These are phyloP conservation scores for Apaloderma vittatum DNA, from an alignment of 2,113 vertebrate genomes.

Conservation along the genomic window DNA sequence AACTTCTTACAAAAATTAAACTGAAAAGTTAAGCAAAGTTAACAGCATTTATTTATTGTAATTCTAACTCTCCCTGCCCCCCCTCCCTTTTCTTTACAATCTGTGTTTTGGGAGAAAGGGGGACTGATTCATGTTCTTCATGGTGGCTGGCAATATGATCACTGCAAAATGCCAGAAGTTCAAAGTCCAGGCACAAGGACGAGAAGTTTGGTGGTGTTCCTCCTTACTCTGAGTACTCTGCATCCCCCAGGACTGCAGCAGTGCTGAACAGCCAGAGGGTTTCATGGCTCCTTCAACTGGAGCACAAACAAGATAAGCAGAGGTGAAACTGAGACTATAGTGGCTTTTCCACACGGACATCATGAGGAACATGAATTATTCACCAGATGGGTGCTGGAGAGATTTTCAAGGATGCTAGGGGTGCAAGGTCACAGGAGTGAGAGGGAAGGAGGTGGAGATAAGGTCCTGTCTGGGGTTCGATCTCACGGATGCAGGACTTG, in stretches of 20 bases:
- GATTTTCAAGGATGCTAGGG: background rate
- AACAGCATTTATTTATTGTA: background rate
- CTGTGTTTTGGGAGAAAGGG: background rate
- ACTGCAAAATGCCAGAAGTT: background rate
- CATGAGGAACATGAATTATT: background rate
- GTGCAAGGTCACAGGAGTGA: background rate
- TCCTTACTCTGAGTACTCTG: background rate
- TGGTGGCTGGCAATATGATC: background rate
- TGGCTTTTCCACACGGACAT: background rate
- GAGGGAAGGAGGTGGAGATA: background rate
- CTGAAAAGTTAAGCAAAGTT: background rate
- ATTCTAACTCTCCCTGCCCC: accelerated
- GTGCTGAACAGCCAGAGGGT: background rate
- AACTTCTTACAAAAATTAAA: background rate
- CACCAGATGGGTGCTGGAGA: background rate
- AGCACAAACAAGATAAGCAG: background rate
- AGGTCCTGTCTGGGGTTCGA: background rate
- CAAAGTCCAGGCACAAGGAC: background rate
- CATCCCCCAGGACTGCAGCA: background rate
- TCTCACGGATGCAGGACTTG: background rate
- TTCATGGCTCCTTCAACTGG: background rate
- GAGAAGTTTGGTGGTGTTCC: background rate
- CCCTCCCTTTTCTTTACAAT: background rate
- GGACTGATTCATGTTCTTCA: background rate
- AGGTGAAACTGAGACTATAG: background rate